These are phyloP conservation scores for Corythornis cristatus DNA, from an alignment of 2,113 vertebrate genomes.

Conservation along the genomic window DNA sequence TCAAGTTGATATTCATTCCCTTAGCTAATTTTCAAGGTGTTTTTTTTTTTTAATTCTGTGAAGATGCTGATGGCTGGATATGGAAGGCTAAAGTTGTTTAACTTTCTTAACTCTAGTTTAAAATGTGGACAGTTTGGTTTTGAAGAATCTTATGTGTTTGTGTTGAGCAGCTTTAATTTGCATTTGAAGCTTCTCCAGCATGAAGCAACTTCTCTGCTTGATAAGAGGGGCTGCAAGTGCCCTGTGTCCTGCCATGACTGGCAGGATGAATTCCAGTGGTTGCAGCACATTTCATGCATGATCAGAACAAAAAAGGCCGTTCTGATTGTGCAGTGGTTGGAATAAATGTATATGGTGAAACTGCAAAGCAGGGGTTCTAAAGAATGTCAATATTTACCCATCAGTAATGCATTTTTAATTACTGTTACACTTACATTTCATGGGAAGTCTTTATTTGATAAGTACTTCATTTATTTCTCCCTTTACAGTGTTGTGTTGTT, in stretches of 20 bases:
- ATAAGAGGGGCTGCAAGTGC: neutral
- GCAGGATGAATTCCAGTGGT: constrained; percentile 16
- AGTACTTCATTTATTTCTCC: neutral
- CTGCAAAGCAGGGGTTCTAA: neutral
- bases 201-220: constrained; percentile 12
- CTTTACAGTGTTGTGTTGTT: constrained; percentile 31
- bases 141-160: neutral
- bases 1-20: neutral
- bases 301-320: neutral
- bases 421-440: neutral
- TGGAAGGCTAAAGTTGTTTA: neutral
- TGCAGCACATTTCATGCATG: neutral
- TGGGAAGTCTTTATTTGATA: neutral
- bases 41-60: neutral
- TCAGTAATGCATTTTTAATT: neutral
- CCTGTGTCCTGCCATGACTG: neutral
- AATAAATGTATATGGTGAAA: neutral
- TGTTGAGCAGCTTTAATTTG: constrained; percentile 21
- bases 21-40: neutral
- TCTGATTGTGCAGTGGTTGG: neutral
- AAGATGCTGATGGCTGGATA: neutral
- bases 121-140: neutral
- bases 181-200: constrained; percentile 1
- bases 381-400: neutral
- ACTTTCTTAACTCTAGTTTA: neutral